Conservation (phyloP, 2,113 vertebrate species). For the Hoplias malabaricus region DNA sequence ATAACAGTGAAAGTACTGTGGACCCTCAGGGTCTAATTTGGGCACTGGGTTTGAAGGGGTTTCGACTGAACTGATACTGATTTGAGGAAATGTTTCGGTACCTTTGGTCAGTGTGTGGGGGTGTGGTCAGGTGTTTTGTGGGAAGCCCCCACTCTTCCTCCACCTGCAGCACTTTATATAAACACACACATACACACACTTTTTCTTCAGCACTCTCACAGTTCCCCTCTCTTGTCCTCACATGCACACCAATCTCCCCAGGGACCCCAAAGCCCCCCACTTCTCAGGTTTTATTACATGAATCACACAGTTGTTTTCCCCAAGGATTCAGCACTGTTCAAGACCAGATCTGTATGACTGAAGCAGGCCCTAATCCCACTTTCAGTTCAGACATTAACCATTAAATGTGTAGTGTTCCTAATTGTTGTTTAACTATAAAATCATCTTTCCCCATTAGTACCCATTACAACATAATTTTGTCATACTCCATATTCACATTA, state of each 20-base stretch:
- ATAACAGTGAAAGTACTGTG: not conserved
- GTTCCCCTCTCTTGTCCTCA: conserved; percentile 44
- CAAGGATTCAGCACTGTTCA: not conserved
- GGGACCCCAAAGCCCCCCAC: conserved; percentile 32
- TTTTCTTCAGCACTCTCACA: conserved; percentile 40
- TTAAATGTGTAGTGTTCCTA: not conserved
- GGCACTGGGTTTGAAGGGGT: conserved; percentile 44
- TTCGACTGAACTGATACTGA: conserved; percentile 74
- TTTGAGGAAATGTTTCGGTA: conserved; percentile 73
- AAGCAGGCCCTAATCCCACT: not conserved
- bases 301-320: conserved; percentile 37
- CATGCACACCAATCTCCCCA: conserved; percentile 17
- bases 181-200: conserved; percentile 29
- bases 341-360: not conserved
- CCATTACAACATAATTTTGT: too few species aligned
- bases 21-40: not conserved
- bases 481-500: not conserved
- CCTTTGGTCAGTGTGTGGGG: conserved; percentile 53
- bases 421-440: not conserved
- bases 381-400: not conserved
- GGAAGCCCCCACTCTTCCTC: conserved; percentile 64
- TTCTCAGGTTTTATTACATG: conserved; percentile 29
- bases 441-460: too few species aligned
- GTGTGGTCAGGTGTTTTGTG: conserved; percentile 69
- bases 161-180: conserved; percentile 65